Conservation (phyloP, 2,888 invertebrate genomes). For the Eupithecia pulchellata region DNA sequence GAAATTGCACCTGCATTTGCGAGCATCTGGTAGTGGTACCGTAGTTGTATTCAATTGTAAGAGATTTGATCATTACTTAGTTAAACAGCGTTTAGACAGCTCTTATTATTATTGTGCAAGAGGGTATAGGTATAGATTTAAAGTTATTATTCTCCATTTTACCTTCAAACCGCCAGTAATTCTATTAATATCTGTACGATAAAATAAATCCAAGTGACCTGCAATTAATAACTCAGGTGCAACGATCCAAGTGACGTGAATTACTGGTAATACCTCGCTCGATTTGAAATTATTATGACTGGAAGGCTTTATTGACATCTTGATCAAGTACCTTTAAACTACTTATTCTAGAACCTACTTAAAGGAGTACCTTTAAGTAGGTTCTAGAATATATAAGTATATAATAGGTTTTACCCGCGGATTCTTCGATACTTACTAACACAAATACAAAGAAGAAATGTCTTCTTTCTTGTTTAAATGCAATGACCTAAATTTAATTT, state of each 20-base stretch:
- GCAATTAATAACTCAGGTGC: slow-evolving; percentile 34
- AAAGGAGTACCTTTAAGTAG: too few relatives aligned
- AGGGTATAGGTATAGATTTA: background rate
- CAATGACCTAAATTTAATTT: too few relatives aligned
- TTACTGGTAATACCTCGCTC: slow-evolving; percentile 33
- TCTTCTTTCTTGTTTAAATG: too few relatives aligned
- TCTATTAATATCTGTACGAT: slow-evolving; percentile 11
- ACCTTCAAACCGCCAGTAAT: slow-evolving; percentile 2
- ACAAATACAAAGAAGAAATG: too few relatives aligned
- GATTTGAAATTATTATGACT: slow-evolving; percentile 38
- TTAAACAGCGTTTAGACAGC: background rate
- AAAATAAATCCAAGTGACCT: slow-evolving; percentile 27
- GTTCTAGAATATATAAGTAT: too few relatives aligned
- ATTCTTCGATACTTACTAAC: too few relatives aligned
- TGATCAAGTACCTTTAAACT: slow-evolving; percentile 7
- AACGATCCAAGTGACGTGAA: slow-evolving; percentile 32
- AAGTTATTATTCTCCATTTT: background rate
- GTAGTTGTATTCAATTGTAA: too few relatives aligned
- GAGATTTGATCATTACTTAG: background rate
- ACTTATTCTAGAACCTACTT: slow-evolving; percentile 13
- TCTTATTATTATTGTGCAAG: background rate
- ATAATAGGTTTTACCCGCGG: background rate
- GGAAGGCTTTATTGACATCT: slow-evolving; percentile 29
- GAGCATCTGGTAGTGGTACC: too few relatives aligned
- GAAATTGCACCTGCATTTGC: too few relatives aligned